Evolutionary conservation across 2,888 invertebrate genomes (phyloP), one percentile per base, ranked within the genome.

Genomic region (Pterobdella sp.): DNA sequence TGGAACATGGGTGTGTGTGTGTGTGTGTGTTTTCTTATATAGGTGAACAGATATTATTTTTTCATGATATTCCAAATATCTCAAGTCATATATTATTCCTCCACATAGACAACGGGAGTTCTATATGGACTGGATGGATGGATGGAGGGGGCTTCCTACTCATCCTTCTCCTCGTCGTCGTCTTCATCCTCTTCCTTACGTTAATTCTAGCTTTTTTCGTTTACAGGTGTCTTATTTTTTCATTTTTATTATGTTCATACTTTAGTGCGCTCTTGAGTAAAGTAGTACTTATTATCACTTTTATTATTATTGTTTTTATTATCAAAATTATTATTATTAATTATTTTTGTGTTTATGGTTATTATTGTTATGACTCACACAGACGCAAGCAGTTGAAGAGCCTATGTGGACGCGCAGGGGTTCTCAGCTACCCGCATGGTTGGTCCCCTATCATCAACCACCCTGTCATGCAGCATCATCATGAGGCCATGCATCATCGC

Each of bases 111-210:
- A 65, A 42, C 14, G 37, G 42, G 60, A 34, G 32, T n/a, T 14
- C n/a, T 4, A 26, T 35, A n/a, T 31, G 71, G 56, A n/a, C 34
- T 29, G 0, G 71, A 36, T 35, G 60, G 60, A 7, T 18, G 3
- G n/a, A 56, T 56, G 60, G n/a, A n/a, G 60, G 60, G 18, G 60
- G n/a, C n/a, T n/a, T n/a, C n/a, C n/a, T 56, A 3, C 60, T 56
- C n/a, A 56, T 56, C n/a, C 71, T 71, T 14, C 36, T 71, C 36
- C 32, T 34, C 26, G 35, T 63, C 63, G 63, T 71, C 56, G 26
- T 71, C 34, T 34, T 63, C 37, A 22, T 71, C 26, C n/a, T 71
- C 36, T n/a, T 71, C 36, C 29, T 56, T n/a, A 35, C 56, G 63
- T n/a, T 52, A 22, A 22, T 60, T 14, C 34, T 36, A 26, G 34